These are phyloP conservation scores for Yoshiicerus persimilis DNA, from an alignment of 1,140 invertebrate genomes.

Conservation along the genomic window DNA sequence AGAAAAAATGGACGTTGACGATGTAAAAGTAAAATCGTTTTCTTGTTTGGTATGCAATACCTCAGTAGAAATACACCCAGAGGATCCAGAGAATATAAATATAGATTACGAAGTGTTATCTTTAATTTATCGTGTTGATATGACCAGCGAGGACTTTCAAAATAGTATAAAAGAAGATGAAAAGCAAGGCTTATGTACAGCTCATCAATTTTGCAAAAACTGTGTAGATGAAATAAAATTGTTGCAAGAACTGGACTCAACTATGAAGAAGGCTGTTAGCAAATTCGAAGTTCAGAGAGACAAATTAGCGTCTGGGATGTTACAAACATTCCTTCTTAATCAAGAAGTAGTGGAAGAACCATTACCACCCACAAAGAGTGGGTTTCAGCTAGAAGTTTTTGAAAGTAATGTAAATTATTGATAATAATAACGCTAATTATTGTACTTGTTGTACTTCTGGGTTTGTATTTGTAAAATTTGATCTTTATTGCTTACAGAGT, in stretches of 20 bases:
- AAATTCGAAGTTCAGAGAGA: constrained; percentile 33
- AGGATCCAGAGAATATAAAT: not conserved
- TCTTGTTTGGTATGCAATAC: not conserved
- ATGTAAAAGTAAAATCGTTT: not conserved
- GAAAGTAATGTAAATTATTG: not conserved
- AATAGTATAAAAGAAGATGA: not conserved
- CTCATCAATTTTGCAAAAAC: constrained; percentile 15
- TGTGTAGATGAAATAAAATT: constrained; percentile 21
- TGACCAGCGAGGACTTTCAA: not conserved
- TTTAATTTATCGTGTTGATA: not conserved
- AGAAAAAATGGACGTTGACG: not conserved
- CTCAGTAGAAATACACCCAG: not conserved
- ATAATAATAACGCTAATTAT: not conserved
- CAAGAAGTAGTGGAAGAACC: not conserved
- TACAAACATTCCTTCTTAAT: constrained; percentile 14
- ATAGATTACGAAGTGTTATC: not conserved
- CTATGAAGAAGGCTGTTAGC: not conserved
- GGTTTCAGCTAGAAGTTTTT: not conserved
- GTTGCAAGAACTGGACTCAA: not conserved
- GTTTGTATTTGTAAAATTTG: not conserved
- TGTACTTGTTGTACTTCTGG: not conserved
- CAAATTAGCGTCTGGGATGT: constrained; percentile 13
- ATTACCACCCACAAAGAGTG: not conserved
- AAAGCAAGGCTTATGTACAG: not conserved
- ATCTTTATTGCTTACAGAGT: constrained; percentile 9